Conservation (phyloP, 2,113 vertebrate genomes). For the Lipophrys pholis region DNA sequence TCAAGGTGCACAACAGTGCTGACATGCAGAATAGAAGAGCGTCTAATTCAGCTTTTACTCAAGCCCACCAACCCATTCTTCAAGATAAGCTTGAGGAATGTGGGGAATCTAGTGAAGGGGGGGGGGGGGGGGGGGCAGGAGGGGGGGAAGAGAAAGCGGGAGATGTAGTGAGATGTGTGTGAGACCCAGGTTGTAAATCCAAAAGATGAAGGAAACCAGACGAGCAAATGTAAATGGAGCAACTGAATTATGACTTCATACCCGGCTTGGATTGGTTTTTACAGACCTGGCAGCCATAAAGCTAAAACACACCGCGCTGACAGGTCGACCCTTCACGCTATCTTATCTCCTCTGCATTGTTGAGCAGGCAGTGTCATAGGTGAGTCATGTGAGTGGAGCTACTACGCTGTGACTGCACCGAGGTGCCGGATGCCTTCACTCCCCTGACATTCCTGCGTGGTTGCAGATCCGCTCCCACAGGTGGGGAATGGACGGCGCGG, state of each 20-base stretch:
- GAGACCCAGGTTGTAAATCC: conserved; percentile 75
- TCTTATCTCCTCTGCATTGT: conserved; percentile 30
- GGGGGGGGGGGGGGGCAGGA: conserved; percentile 58
- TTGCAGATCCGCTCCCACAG: conserved; percentile 67
- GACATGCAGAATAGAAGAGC: conserved; percentile 71
- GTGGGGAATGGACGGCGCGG: conserved; percentile 54
- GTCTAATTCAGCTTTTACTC: conserved; percentile 80
- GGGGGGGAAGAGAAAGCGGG: conserved; percentile 15
- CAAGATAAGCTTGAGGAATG: conserved; percentile 88
- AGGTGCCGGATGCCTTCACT: conserved; percentile 43
- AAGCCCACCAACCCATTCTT: conserved; percentile 82
- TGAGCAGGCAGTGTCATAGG: conserved; percentile 20
- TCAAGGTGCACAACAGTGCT: conserved; percentile 78
- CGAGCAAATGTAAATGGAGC: conserved; percentile 1
- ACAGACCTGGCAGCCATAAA: neutral
- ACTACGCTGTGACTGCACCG: neutral
- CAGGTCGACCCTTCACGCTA: neutral
- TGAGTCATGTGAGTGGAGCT: conserved; percentile 42
- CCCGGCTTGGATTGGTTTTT: neutral
- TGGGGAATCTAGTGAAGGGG: conserved; percentile 79
- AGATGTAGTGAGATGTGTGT: conserved; percentile 64
- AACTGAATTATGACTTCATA: conserved; percentile 22
- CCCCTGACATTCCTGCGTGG: conserved; percentile 59
- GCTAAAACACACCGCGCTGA: conserved; percentile 23
- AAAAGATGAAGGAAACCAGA: conserved; percentile 66